Percentiles rank a stretch among this genome's conserved stretches.
phyloP scores from a whole-genome alignment of 30 jellyfish, hydroid and myxozoan species.

The Hydractinia echinata region DNA sequence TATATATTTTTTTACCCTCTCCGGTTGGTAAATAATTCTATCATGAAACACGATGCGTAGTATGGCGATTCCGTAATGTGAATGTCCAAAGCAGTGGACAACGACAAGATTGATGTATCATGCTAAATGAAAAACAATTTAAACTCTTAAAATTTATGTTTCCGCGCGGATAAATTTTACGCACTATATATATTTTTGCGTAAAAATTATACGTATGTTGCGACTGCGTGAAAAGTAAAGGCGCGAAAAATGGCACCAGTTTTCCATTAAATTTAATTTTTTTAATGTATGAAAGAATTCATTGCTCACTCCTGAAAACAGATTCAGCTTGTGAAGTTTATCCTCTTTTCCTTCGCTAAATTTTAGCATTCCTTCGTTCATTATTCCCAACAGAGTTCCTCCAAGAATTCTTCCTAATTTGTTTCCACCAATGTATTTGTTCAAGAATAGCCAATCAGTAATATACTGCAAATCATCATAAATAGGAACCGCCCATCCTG shows the following conservation, averaged over 20 bases:
- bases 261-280: background rate
- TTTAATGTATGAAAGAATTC: background rate
- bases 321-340: background rate
- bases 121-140: conserved; percentile 3
- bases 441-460: conserved; percentile 8
- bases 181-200: background rate
- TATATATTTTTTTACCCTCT: background rate
- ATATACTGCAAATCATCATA: background rate
- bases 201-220: background rate
- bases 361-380: background rate
- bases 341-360: background rate
- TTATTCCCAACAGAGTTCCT: conserved; percentile 26
- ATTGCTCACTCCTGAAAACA: conserved; percentile 17
- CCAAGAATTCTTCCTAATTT: conserved; percentile 1
- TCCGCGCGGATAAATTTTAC: background rate
- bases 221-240: background rate
- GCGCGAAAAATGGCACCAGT: background rate
- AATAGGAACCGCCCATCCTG: conserved; percentile 4
- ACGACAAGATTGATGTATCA: conserved; percentile 30
- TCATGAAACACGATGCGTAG: conserved; percentile 31
- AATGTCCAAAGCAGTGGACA: conserved; percentile 22
- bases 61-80: conserved; percentile 16
- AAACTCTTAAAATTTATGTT: background rate
- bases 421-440: background rate
- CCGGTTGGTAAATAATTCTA: conserved; percentile 16